These are phyloP conservation scores for Scaptomyza parva DNA, from an alignment of 2,888 invertebrate genomes.

Conservation along the genomic window DNA sequence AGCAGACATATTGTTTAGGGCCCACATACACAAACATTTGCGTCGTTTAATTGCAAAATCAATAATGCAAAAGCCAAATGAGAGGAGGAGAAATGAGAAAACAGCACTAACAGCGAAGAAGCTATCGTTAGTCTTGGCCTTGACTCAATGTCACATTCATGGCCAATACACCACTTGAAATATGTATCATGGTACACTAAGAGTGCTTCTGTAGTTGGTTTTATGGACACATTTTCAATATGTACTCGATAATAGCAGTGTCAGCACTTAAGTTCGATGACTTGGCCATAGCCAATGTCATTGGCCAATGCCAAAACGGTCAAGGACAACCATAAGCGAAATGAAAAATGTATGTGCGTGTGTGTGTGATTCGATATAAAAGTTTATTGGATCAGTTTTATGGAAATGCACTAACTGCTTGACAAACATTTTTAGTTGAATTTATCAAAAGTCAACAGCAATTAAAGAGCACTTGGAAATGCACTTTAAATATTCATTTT, in stretches of 20 bases:
- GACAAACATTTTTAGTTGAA: slow-evolving; percentile 9
- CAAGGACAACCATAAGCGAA: slow-evolving; percentile 20
- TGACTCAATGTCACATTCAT: slow-evolving; percentile 40
- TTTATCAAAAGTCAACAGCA: slow-evolving; percentile 11
- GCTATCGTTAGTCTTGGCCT: not conserved
- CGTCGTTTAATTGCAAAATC: slow-evolving; percentile 32
- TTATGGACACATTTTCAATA: slow-evolving; percentile 25
- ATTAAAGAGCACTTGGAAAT: slow-evolving; percentile 12
- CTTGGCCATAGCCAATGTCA: slow-evolving; percentile 20
- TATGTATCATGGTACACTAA: slow-evolving; percentile 13
- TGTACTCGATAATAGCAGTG: slow-evolving; percentile 23
- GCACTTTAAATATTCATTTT: slow-evolving; percentile 15
- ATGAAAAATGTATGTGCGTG: slow-evolving; percentile 21
- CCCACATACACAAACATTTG: not conserved
- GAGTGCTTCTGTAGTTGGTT: not conserved
- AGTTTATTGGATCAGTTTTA: slow-evolving; percentile 7
- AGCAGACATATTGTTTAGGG: slow-evolving; percentile 3
- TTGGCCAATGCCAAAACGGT: slow-evolving; percentile 15
- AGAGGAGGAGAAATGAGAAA: not conserved
- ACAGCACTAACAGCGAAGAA: slow-evolving; percentile 2
- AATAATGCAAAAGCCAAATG: slow-evolving; percentile 16
- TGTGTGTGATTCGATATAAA: too few relatives aligned
- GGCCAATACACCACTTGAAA: slow-evolving; percentile 45
- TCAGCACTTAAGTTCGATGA: slow-evolving; percentile 44
- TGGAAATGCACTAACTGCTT: slow-evolving; percentile 8